These are phyloP conservation scores for fruit fly (Drosophila melanogaster) DNA, from an alignment of 1,140 invertebrate genomes.

Conservation along the genomic window DNA sequence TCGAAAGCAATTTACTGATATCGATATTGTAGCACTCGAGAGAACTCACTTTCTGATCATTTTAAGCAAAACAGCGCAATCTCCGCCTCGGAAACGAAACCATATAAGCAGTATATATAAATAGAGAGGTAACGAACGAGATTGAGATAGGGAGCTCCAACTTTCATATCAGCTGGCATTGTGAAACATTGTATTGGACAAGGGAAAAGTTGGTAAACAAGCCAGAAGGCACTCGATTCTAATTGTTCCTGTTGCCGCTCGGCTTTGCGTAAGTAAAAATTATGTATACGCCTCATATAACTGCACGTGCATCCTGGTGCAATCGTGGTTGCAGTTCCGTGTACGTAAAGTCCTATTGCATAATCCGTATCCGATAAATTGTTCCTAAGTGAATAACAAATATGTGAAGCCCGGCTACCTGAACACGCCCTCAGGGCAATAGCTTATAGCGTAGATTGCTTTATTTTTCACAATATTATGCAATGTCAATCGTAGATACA, in stretches of 20 bases:
- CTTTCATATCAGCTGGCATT: slow-evolving; percentile 24
- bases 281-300: slow-evolving; percentile 62
- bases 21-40: slow-evolving; percentile 42
- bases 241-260: slow-evolving; percentile 18
- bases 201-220: slow-evolving; percentile 51
- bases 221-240: slow-evolving; percentile 34
- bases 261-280: slow-evolving; percentile 67
- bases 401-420: slow-evolving; percentile 24
- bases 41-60: slow-evolving; percentile 8
- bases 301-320: slow-evolving; percentile 42
- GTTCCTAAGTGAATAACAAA: slow-evolving; percentile 62
- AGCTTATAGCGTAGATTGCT: slow-evolving; percentile 9
- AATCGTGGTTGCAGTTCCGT: slow-evolving; percentile 2
- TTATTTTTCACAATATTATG: slow-evolving; percentile 54
- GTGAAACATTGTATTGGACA: slow-evolving; percentile 29
- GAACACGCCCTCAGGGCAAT: slow-evolving; percentile 2
- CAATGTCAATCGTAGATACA: slow-evolving; percentile 63
- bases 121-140: not conserved
- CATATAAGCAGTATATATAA: slow-evolving; percentile 1
- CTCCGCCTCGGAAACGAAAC: not conserved
- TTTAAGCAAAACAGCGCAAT: slow-evolving; percentile 6
- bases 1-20: not conserved
- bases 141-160: slow-evolving; percentile 1
- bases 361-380: slow-evolving; percentile 67
- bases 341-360: slow-evolving; percentile 45